Base-by-base conservation (phyloP, 2,888 invertebrate genomes). In the Caenorhabditis sulstoni region DNA sequence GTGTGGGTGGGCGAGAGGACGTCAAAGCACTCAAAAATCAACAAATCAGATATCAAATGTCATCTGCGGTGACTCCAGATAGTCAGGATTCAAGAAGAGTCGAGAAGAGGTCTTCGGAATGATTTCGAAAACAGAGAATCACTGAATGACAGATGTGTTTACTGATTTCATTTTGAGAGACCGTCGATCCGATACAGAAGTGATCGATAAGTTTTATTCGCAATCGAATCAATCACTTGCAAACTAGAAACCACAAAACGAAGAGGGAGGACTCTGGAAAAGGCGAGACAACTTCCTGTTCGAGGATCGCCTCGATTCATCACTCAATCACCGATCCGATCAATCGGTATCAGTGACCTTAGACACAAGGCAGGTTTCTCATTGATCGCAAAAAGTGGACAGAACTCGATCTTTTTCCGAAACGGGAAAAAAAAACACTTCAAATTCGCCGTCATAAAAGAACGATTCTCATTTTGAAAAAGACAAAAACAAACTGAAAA, bases 261-360 rank as follows among this genome's bases (percentile, higher is more conserved):
- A n/a, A n/a, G n/a, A n/a, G n/a, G n/a, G n/a, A n/a, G n/a, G n/a
- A n/a, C n/a, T n/a, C n/a, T n/a, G n/a, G n/a, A n/a, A n/a, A n/a
- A n/a, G n/a, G n/a, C n/a, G n/a, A n/a, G 20, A 45, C 50, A 58
- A 68, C 67, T 68, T 71, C 59, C 62, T 55, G 14, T 70, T 18
- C 52, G 29, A 29, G 7, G 29, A 7, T 5, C 39, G 14, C 37
- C 11, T 39, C 47, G 14, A 45, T 9, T 22, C 29, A 22, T 18
- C 59, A 49, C 47, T 71, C 61, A 71, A 62, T 71, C 70, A 62
- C 29, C 29, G 29, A 71, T 71, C 29, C 29, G 29, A 71, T 71
- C 70, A 71, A 62, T 62, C 70, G 53, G 62, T 62, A 71, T 71
- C 70, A 71, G 62, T 62, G 62, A 71, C 67, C 67, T 68, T 68